A percentile compares a stretch with the other conserved stretches of the same genome.
Evolutionary conservation across 2,113 vertebrate species (phyloP).

Genomic region (Mesoclemmys tuberculata): DNA sequence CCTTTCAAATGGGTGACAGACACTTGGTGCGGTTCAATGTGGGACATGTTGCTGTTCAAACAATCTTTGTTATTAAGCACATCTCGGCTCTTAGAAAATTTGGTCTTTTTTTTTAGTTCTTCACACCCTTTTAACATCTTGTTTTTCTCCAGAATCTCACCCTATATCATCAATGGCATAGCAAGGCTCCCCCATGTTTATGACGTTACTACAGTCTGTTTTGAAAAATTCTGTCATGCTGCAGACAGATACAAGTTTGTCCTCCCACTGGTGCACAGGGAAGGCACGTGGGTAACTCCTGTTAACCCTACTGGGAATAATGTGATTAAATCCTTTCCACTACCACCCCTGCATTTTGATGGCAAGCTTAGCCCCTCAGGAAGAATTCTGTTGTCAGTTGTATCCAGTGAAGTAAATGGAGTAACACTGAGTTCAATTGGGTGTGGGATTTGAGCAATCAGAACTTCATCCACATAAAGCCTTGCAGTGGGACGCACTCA

Average conservation of each 20-base stretch:
- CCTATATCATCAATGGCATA: background rate
- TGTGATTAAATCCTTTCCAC: conserved; percentile 33
- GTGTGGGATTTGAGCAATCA: background rate
- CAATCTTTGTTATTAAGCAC: background rate
- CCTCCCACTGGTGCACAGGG: background rate
- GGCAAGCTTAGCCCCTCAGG: background rate
- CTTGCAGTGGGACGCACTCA: background rate
- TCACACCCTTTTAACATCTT: background rate
- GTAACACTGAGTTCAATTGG: background rate
- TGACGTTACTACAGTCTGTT: conserved; percentile 4
- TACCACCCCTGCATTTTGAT: conserved; percentile 36
- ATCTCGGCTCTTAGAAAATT: background rate
- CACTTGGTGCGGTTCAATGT: background rate
- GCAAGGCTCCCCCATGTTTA: background rate
- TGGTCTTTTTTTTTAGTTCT: background rate
- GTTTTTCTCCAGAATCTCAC: background rate
- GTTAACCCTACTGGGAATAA: conserved; percentile 4
- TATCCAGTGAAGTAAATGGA: background rate
- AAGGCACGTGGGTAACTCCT: conserved; percentile 21
- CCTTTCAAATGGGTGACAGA: background rate
- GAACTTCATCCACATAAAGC: rapidly evolving
- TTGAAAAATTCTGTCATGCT: background rate
- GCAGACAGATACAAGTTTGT: background rate
- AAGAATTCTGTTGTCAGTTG: conserved; percentile 25
- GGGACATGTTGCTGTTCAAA: background rate